phyloP scores from a whole-genome alignment of 2,797 vertebrate genomes.

The Fringilla coelebs region DNA sequence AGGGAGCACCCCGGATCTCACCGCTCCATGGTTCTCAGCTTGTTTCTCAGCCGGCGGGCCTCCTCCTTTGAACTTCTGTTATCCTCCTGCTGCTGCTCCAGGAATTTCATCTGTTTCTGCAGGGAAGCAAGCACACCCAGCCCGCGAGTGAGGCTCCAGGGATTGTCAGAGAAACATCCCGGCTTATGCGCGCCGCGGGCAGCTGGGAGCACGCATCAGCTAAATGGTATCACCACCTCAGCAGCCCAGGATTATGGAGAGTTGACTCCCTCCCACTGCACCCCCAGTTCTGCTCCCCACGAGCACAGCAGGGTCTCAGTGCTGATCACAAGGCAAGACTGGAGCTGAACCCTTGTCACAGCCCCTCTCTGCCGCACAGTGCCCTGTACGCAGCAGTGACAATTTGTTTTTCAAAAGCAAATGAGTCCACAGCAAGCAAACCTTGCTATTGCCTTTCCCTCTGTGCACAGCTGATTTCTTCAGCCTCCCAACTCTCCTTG shows the following conservation, averaged over 20 bases:
- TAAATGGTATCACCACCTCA: constrained; percentile 8
- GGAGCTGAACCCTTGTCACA: accelerated
- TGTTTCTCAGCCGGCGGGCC: constrained; percentile 80
- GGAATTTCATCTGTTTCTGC: constrained; percentile 93
- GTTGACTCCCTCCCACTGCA: background rate
- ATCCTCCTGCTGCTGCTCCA: constrained; percentile 88
- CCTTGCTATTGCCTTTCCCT: background rate
- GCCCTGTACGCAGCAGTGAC: accelerated
- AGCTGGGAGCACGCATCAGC: background rate
- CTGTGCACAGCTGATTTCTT: background rate
- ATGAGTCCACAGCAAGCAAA: background rate
- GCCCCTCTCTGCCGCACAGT: background rate
- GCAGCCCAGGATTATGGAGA: background rate
- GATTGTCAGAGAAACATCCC: background rate
- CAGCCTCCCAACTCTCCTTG: background rate
- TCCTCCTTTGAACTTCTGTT: constrained; percentile 86
- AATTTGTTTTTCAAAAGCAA: background rate
- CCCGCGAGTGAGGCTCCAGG: background rate
- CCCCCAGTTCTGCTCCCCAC: background rate
- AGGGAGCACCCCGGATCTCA: constrained; percentile 41
- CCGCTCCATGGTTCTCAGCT: constrained; percentile 89
- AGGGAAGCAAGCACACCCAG: constrained; percentile 7
- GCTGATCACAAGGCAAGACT: accelerated
- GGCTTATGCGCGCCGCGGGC: background rate
- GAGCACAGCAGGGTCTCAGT: background rate